Evolutionary conservation across 92 coral and sea anemone genomes (phyloP).

Genomic region (Paramuricea clavata): DNA sequence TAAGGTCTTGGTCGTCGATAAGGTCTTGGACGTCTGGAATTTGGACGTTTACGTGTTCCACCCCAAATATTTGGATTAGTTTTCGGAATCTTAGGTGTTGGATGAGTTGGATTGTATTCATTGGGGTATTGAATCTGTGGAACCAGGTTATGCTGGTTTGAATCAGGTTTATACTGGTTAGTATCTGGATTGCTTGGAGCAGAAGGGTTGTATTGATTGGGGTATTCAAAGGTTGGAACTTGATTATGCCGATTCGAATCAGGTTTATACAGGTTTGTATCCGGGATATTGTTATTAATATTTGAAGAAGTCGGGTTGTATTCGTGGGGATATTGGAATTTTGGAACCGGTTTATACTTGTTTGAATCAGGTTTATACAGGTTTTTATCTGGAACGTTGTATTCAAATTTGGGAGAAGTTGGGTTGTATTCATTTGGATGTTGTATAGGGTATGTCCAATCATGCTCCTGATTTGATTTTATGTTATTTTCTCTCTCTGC

Average conservation of each 20-base stretch:
- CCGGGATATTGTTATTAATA: not conserved
- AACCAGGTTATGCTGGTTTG: not conserved
- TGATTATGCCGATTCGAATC: not conserved
- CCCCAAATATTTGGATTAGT: not conserved
- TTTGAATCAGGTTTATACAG: not conserved
- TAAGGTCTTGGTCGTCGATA: not conserved
- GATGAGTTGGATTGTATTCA: not conserved
- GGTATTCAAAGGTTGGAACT: not conserved
- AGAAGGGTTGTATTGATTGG: not conserved
- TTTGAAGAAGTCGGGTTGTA: not conserved
- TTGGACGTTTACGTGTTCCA: too few species aligned
- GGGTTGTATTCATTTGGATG: not conserved
- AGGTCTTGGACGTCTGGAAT: not conserved
- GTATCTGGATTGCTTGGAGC: not conserved
- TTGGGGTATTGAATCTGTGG: not conserved
- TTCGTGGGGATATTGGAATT: not conserved
- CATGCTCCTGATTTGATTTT: not conserved
- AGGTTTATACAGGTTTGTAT: not conserved
- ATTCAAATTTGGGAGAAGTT: not conserved
- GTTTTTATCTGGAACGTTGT: not conserved
- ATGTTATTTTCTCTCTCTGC: not conserved
- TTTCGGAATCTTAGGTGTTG: not conserved
- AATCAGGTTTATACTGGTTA: not conserved
- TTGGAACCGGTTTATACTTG: slow-evolving; percentile 2
- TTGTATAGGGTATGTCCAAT: not conserved